Conservation (phyloP, 2,113 vertebrate genomes). For the Desmodus rotundus region DNA sequence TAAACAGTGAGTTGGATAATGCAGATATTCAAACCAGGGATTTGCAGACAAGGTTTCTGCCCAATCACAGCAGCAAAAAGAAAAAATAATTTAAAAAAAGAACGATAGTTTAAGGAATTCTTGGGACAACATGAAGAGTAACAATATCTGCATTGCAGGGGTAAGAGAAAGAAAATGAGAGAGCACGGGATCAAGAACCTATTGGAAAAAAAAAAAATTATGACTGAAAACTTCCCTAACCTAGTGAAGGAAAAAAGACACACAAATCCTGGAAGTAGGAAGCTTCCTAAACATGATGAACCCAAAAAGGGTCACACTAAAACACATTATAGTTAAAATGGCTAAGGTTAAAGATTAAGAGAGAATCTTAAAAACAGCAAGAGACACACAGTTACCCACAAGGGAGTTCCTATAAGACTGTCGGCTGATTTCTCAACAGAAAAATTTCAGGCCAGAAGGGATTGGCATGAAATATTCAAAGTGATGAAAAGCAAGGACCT, state of each 20-base stretch:
- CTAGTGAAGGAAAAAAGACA: not conserved
- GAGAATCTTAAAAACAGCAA: not conserved
- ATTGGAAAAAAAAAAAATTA: not conserved
- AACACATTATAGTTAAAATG: not conserved
- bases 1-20: not conserved
- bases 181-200: not conserved
- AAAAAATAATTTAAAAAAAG: not conserved
- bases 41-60: not conserved
- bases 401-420: not conserved
- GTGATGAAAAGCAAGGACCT: not conserved
- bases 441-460: not conserved
- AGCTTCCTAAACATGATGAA: not conserved
- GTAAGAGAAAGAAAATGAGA: not conserved
- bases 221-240: not conserved
- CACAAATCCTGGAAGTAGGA: not conserved
- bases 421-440: not conserved
- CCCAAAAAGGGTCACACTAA: not conserved
- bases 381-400: not conserved
- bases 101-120: not conserved
- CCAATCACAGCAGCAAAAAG: not conserved
- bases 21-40: not conserved
- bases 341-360: not conserved
- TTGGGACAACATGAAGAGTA: not conserved
- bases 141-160: not conserved
- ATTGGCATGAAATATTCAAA: not conserved